Evolutionary conservation across 2,888 invertebrate species (phyloP).

Genomic region (Platypus cylindrus): DNA sequence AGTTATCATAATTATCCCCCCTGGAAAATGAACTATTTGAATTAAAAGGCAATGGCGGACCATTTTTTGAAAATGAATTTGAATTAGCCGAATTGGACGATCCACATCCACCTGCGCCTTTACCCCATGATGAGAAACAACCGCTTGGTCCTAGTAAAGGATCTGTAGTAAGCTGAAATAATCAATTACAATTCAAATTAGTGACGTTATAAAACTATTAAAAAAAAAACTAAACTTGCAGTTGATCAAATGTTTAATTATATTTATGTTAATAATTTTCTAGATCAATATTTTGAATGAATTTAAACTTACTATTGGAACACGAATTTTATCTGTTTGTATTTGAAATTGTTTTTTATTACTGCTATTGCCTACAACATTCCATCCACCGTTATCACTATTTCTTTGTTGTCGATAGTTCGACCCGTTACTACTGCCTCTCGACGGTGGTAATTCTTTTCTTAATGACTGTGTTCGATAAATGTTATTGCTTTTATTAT

Average conservation of each 20-base stretch:
- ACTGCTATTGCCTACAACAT: constrained; percentile 12
- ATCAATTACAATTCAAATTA: no score
- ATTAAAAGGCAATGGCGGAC: neutral
- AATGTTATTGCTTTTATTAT: no score
- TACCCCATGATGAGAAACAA: constrained; percentile 31
- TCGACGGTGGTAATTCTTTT: constrained; percentile 30
- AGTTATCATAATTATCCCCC: constrained; percentile 36
- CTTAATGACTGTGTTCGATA: constrained; percentile 50
- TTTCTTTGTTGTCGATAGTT: constrained; percentile 21
- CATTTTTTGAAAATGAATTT: constrained; percentile 13
- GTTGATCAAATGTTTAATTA: no score
- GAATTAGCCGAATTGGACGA: constrained; percentile 32
- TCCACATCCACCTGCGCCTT: no score
- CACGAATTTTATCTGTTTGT: constrained; percentile 39
- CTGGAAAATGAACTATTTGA: constrained; percentile 39
- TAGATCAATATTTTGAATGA: no score
- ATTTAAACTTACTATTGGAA: constrained; percentile 37
- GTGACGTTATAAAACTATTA: no score
- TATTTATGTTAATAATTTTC: no score
- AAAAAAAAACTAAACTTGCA: no score
- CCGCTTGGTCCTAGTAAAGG: constrained; percentile 36
- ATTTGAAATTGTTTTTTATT: constrained; percentile 27
- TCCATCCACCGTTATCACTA: constrained; percentile 32
- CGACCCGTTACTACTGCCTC: constrained; percentile 29
- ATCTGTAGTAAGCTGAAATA: no score